Evolutionary conservation across 2,888 invertebrate genomes (phyloP).

Genomic region (Eristalinus sepulchralis): DNA sequence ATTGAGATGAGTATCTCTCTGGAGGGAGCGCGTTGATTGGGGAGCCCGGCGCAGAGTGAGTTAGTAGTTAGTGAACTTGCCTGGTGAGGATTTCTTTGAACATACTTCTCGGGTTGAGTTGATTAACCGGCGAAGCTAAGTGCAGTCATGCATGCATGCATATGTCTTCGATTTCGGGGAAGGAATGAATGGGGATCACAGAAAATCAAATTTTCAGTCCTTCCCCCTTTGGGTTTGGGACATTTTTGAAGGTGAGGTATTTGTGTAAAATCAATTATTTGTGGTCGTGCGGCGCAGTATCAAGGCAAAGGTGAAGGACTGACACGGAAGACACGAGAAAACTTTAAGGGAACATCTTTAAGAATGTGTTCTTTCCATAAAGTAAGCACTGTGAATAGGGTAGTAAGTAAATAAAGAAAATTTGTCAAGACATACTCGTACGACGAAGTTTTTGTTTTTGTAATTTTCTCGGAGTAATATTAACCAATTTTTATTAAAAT

Average conservation of each 20-base stretch:
- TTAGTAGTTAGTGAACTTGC: neutral
- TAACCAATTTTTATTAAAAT: too few relatives aligned
- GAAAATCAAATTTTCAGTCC: neutral
- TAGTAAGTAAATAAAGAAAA: too few relatives aligned
- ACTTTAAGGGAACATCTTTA: too few relatives aligned
- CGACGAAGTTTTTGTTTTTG: too few relatives aligned
- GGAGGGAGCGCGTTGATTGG: slow-evolving; percentile 4
- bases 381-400: too few relatives aligned
- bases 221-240: neutral
- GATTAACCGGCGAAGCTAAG: neutral
- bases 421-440: too few relatives aligned
- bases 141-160: neutral
- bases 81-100: neutral
- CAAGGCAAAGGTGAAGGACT: too few relatives aligned
- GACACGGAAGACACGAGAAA: too few relatives aligned
- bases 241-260: neutral
- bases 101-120: neutral
- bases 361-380: too few relatives aligned
- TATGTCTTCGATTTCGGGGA: neutral
- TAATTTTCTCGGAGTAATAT: too few relatives aligned
- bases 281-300: too few relatives aligned
- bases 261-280: neutral
- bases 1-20: slow-evolving; percentile 57
- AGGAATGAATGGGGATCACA: neutral
- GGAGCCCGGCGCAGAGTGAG: neutral